Evolutionary conservation across 2,113 vertebrate genomes (phyloP).

Genomic region (Pongo pygmaeus): DNA sequence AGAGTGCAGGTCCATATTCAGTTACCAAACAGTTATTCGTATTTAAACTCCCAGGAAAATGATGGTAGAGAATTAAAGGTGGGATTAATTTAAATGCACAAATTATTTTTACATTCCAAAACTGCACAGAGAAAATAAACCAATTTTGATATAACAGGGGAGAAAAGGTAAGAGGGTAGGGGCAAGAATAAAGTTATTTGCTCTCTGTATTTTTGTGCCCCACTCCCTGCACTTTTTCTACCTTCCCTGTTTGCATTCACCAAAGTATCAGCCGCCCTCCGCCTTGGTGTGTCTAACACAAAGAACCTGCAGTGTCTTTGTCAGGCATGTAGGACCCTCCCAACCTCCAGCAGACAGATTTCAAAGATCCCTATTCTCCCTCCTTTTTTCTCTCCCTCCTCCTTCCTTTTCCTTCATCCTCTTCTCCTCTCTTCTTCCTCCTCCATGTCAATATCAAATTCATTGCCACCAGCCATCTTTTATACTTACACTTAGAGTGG

Average conservation of each 20-base stretch:
- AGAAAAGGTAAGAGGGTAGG: background rate
- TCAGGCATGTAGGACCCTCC: background rate
- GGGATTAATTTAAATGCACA: background rate
- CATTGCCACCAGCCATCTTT: background rate
- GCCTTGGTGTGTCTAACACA: background rate
- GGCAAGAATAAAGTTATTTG: background rate
- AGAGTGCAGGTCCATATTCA: background rate
- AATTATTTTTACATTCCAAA: constrained; percentile 32
- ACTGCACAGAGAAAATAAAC: constrained; percentile 22
- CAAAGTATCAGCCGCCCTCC: background rate
- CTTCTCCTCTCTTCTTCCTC: background rate
- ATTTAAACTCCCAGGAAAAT: constrained; percentile 45
- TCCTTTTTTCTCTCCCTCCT: background rate
- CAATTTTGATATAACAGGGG: background rate
- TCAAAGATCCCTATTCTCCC: background rate
- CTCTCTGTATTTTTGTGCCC: background rate
- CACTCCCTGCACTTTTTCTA: background rate
- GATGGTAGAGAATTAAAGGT: constrained; percentile 41
- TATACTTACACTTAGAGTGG: no score
- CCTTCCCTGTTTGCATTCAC: background rate
- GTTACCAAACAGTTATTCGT: constrained; percentile 29
- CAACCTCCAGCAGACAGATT: background rate
- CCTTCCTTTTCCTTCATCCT: background rate
- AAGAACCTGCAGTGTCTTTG: background rate
- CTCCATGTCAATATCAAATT: background rate